Percentiles rank a stretch among this genome's conserved stretches.
phyloP scores from a whole-genome alignment of 2,888 invertebrate species.

The Mimas tiliae region DNA sequence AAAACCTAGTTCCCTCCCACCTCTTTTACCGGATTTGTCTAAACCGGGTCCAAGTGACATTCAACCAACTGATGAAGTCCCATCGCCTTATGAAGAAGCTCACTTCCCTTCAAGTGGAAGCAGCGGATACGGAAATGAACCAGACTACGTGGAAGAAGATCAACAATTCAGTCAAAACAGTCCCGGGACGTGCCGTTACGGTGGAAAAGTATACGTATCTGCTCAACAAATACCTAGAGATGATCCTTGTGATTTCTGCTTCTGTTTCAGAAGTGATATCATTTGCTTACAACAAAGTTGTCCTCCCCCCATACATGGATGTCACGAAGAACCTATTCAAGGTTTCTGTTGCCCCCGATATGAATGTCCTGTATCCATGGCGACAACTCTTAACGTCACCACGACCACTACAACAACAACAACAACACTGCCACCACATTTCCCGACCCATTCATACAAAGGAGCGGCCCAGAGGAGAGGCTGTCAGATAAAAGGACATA shows the following conservation, averaged over 20 bases:
- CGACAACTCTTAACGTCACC: slow-evolving; percentile 91
- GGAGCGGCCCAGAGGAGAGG: slow-evolving; percentile 90
- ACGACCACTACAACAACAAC: slow-evolving; percentile 95
- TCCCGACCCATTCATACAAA: slow-evolving; percentile 91
- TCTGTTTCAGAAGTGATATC: slow-evolving; percentile 98
- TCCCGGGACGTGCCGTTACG: slow-evolving; percentile 95
- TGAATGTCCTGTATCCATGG: slow-evolving; percentile 96
- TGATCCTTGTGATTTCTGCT: slow-evolving; percentile 98
- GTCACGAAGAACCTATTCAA: slow-evolving; percentile 95
- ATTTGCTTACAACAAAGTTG: slow-evolving; percentile 98
- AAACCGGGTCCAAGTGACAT: slow-evolving; percentile 60
- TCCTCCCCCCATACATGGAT: slow-evolving; percentile 96
- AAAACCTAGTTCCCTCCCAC: slow-evolving; percentile 44
- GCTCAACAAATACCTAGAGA: slow-evolving; percentile 97
- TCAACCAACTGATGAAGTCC: slow-evolving; percentile 65
- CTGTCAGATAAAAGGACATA: slow-evolving; percentile 93
- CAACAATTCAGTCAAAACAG: slow-evolving; percentile 92
- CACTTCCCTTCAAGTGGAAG: slow-evolving; percentile 68
- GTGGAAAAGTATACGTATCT: slow-evolving; percentile 96
- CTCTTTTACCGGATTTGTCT: slow-evolving; percentile 54
- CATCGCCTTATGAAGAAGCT: slow-evolving; percentile 63
- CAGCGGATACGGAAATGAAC: slow-evolving; percentile 79
- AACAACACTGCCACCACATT: slow-evolving; percentile 93
- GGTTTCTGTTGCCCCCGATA: slow-evolving; percentile 98
- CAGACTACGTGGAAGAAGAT: slow-evolving; percentile 91